Evolutionary conservation across 2,888 invertebrate genomes (phyloP).

Genomic region (Drosophila mercatorum): DNA sequence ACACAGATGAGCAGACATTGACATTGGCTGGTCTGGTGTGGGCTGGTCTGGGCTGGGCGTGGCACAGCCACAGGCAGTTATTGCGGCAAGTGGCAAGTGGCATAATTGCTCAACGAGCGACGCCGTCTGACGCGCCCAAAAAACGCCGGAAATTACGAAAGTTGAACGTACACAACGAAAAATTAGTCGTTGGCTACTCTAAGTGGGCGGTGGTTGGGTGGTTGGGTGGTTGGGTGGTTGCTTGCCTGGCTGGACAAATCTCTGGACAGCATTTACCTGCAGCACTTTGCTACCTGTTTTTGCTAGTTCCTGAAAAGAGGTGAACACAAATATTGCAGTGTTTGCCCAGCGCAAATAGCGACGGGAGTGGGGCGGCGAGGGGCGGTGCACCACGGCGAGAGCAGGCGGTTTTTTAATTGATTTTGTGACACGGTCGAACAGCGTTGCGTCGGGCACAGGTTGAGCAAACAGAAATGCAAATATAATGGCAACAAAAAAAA

Average conservation of each 20-base stretch:
- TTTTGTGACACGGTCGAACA: constrained; percentile 55
- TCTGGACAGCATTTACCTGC: constrained; percentile 47
- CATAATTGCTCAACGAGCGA: constrained; percentile 56
- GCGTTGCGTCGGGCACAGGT: constrained; percentile 31
- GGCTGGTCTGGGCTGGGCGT: constrained; percentile 17
- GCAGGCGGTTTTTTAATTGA: constrained; percentile 60
- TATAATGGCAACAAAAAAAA: constrained; percentile 26
- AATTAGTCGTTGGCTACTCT: constrained; percentile 48
- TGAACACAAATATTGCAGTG: constrained; percentile 7
- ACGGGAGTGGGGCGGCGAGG: not conserved
- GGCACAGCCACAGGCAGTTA: constrained; percentile 17
- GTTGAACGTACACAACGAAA: constrained; percentile 49
- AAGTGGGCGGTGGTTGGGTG: not conserved
- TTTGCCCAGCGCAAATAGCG: constrained; percentile 52
- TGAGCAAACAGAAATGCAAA: constrained; percentile 40
- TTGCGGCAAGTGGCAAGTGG: constrained; percentile 33
- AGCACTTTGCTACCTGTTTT: not conserved
- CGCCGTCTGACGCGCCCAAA: constrained; percentile 32
- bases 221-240: not conserved
- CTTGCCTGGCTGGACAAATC: not conserved
- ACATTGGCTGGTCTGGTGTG: constrained; percentile 11
- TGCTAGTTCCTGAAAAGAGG: constrained; percentile 24
- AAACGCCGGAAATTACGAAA: constrained; percentile 62
- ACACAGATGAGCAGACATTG: constrained; percentile 32
- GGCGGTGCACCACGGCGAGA: not conserved